phyloP scores from a whole-genome alignment of 2,113 vertebrate species.

The Engraulis encrasicolus region DNA sequence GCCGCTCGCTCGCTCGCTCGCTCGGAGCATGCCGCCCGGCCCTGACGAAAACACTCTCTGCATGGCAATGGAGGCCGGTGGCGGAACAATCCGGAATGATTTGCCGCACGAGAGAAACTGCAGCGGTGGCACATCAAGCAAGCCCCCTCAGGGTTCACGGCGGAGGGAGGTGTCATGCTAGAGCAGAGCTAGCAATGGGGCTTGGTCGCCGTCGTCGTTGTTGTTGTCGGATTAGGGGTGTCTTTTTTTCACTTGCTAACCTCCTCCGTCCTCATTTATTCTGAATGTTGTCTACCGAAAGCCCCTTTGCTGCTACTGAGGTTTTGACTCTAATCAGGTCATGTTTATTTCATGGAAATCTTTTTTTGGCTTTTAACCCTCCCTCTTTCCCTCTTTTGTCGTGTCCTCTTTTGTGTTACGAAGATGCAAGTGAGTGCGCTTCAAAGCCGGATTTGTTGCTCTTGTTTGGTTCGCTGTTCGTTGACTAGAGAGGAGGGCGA shows the following conservation, averaged over 20 bases:
- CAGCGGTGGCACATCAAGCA: background rate
- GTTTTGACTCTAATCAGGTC: too few relatives aligned
- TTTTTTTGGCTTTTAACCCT: too few relatives aligned
- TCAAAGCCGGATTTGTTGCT: background rate
- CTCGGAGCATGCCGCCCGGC: too few relatives aligned
- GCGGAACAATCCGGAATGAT: background rate
- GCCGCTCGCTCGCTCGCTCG: too few relatives aligned
- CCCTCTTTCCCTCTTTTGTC: background rate
- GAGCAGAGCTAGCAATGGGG: too few relatives aligned
- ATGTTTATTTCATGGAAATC: too few relatives aligned
- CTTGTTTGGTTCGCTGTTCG: background rate
- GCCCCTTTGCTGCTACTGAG: background rate
- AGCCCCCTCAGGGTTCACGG: background rate
- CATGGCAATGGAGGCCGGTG: background rate
- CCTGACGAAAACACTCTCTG: background rate
- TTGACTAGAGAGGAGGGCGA: too few relatives aligned
- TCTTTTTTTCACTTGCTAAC: background rate
- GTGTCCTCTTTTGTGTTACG: background rate
- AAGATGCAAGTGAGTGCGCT: background rate
- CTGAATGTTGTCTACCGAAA: background rate
- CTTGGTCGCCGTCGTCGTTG: too few relatives aligned
- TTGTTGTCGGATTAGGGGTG: too few relatives aligned
- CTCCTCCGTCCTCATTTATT: background rate
- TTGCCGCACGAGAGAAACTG: background rate
- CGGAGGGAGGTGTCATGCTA: too few relatives aligned